These are phyloP conservation scores for Acipenser transmontanus DNA, from an alignment of 2,797 vertebrate genomes.

Conservation along the genomic window DNA sequence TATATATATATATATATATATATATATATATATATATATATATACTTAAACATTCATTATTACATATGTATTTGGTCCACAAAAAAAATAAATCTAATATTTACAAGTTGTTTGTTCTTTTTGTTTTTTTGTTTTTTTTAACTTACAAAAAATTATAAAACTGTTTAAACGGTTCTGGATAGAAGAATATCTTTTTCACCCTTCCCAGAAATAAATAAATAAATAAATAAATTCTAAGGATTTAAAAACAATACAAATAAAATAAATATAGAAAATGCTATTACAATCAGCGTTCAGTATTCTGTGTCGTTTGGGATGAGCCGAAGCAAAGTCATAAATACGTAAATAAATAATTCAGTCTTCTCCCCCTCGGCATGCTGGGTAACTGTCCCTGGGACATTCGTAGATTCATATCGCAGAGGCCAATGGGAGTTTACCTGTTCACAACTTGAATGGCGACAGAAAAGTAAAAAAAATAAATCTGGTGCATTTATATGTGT, in stretches of 20 bases:
- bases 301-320: constrained; percentile 29
- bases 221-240: constrained; percentile 32
- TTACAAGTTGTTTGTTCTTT: neutral
- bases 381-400: constrained; percentile 10
- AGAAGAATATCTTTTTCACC: no score
- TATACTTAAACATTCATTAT: constrained; percentile 35
- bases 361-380: constrained; percentile 4
- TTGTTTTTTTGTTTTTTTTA: constrained; percentile 16
- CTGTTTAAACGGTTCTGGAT: no score
- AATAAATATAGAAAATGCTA: constrained; percentile 40
- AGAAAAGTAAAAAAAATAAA: neutral
- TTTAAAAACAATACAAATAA: constrained; percentile 48
- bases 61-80: neutral
- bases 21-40: constrained; percentile 37
- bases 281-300: constrained; percentile 48
- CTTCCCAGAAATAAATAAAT: neutral
- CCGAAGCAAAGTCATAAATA: constrained; percentile 27
- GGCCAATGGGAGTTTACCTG: constrained; percentile 18
- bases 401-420: constrained; percentile 21
- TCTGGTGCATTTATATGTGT: neutral
- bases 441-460: constrained; percentile 11
- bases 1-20: constrained; percentile 20
- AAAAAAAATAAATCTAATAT: constrained; percentile 5
- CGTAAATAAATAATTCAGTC: constrained; percentile 32
- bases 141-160: constrained; percentile 24